These are phyloP conservation scores for Borostomias antarcticus DNA, from an alignment of 2,797 vertebrate genomes.

Conservation along the genomic window DNA sequence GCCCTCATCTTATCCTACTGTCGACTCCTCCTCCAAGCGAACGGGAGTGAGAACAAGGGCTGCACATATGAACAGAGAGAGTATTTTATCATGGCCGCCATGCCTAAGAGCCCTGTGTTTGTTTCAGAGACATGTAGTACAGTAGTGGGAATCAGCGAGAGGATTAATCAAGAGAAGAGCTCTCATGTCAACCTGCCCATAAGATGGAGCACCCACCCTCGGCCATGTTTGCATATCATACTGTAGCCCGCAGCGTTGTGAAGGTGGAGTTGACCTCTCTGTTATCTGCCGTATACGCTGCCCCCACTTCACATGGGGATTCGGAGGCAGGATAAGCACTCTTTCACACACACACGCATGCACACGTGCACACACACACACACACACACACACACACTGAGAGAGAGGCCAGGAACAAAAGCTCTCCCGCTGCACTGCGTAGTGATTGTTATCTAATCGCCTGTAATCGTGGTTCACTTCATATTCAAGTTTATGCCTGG, in stretches of 20 bases:
- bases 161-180: slow-evolving; percentile 66
- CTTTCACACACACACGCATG: slow-evolving; percentile 26
- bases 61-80: slow-evolving; percentile 33
- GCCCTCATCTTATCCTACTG: no score
- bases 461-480: slow-evolving; percentile 73
- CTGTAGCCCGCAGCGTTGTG: slow-evolving; percentile 59
- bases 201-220: slow-evolving; percentile 72
- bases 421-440: slow-evolving; percentile 54
- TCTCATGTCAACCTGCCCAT: slow-evolving; percentile 58
- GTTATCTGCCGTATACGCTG: slow-evolving; percentile 53
- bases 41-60: neutral
- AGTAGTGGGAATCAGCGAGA: slow-evolving; percentile 37
- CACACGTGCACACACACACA: neutral
- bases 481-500: slow-evolving; percentile 69
- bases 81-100: slow-evolving; percentile 29
- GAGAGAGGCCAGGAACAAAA: slow-evolving; percentile 55
- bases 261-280: slow-evolving; percentile 73
- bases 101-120: slow-evolving; percentile 24
- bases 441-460: slow-evolving; percentile 71
- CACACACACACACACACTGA: slow-evolving; percentile 8
- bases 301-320: slow-evolving; percentile 42
- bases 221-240: slow-evolving; percentile 68
- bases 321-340: slow-evolving; percentile 27
- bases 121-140: slow-evolving; percentile 19
- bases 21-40: no score